A percentile compares a stretch with the other conserved stretches of the same genome.
Evolutionary conservation across 1,140 invertebrate species (phyloP).

Genomic region (Hetaerina americana): DNA sequence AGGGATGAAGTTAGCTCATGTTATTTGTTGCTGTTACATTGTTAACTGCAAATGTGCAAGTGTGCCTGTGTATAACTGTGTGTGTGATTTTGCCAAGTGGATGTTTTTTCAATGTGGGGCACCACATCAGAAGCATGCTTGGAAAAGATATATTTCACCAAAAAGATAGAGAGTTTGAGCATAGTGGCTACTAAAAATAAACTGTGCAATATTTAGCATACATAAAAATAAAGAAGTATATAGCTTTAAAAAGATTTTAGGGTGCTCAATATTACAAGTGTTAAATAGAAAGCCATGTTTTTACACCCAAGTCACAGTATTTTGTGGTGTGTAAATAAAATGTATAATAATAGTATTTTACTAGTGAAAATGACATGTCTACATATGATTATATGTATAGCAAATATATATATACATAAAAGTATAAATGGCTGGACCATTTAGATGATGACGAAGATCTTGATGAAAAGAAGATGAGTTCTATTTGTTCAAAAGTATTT

Average conservation of each 20-base stretch:
- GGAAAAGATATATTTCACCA: background rate
- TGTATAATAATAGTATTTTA: constrained; percentile 1
- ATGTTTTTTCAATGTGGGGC: background rate
- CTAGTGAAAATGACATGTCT: background rate
- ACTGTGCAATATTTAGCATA: background rate
- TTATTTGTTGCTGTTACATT: background rate
- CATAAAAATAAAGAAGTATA: constrained; percentile 1
- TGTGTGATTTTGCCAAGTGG: background rate
- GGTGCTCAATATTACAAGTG: background rate
- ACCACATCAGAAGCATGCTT: background rate
- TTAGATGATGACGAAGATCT: background rate
- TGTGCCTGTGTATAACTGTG: background rate
- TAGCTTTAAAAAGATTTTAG: constrained; percentile 1
- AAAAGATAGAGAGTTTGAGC: background rate
- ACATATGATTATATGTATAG: constrained; percentile 1
- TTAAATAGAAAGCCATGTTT: background rate
- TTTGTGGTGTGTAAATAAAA: background rate
- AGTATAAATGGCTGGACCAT: background rate
- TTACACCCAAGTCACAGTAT: background rate
- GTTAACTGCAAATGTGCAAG: background rate
- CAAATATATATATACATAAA: constrained; percentile 1
- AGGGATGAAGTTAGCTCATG: background rate
- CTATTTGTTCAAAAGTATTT: constrained; percentile 1
- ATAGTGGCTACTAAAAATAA: background rate
- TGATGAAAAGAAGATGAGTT: background rate